These are phyloP conservation scores for Nemotelus pantherinus DNA, from an alignment of 2,888 invertebrate species.

Conservation along the genomic window DNA sequence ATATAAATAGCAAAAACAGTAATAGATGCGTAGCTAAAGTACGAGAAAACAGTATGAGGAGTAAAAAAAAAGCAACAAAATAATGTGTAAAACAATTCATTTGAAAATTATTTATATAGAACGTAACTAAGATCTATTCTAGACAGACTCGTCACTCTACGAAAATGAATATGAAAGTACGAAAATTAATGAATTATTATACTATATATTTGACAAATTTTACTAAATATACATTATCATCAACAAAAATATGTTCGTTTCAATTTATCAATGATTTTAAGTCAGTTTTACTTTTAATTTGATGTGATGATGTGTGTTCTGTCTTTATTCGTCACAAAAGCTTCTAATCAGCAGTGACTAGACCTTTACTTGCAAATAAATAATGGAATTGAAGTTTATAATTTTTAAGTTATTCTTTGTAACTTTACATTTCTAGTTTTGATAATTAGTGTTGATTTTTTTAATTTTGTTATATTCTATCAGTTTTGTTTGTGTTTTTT, in stretches of 20 bases:
- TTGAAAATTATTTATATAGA: slow-evolving; percentile 30
- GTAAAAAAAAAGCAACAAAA: slow-evolving; percentile 45
- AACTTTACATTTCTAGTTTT: no score
- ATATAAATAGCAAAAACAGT: no score
- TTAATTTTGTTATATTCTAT: no score
- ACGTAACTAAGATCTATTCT: slow-evolving; percentile 15
- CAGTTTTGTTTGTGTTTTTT: no score
- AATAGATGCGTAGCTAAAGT: not conserved
- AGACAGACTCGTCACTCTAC: slow-evolving; percentile 53
- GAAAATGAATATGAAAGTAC: slow-evolving; percentile 43
- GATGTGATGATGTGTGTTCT: no score
- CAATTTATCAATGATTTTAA: not conserved
- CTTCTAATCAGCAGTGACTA: no score
- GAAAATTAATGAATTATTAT: slow-evolving; percentile 40
- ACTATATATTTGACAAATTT: slow-evolving; percentile 53
- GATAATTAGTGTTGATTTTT: no score
- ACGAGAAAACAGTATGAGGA: not conserved
- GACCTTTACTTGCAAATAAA: no score
- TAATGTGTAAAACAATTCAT: slow-evolving; percentile 12
- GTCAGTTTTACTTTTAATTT: not conserved
- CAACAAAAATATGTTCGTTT: slow-evolving; percentile 47
- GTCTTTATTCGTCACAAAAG: no score
- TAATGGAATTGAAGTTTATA: no score
- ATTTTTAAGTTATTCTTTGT: no score
- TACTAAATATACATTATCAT: slow-evolving; percentile 55